Conservation (phyloP, 2,888 invertebrate species). For the Amiota mariae region DNA sequence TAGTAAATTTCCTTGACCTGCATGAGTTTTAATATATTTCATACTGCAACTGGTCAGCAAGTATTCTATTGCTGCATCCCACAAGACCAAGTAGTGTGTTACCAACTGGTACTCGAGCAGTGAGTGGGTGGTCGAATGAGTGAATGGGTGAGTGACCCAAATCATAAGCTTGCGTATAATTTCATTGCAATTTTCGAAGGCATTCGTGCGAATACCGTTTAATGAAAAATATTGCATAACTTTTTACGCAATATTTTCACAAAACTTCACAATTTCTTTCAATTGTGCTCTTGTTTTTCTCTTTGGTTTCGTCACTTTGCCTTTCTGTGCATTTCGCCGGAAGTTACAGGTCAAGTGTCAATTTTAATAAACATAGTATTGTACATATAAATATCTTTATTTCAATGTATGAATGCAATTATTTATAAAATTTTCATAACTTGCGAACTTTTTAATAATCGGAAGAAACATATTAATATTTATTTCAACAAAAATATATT, state of each 20-base stretch:
- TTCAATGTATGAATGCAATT: too few species aligned
- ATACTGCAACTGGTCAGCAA: too few species aligned
- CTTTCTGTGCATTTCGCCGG: constrained; percentile 32
- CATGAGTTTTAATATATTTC: too few species aligned
- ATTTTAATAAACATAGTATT: constrained; percentile 40
- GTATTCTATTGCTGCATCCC: too few species aligned
- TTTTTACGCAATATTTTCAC: constrained; percentile 19
- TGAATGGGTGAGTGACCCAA: constrained; percentile 43
- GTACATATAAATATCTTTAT: not conserved
- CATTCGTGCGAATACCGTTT: constrained; percentile 31
- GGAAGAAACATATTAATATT: too few species aligned
- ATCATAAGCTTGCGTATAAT: constrained; percentile 37
- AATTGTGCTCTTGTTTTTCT: not conserved
- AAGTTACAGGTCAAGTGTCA: constrained; percentile 58
- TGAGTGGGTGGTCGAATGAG: not conserved
- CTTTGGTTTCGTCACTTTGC: not conserved
- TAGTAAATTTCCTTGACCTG: not conserved
- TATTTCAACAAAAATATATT: too few species aligned
- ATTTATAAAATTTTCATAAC: too few species aligned
- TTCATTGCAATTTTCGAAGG: constrained; percentile 33
- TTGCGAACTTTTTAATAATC: too few species aligned
- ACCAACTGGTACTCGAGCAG: constrained; percentile 36
- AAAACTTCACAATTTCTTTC: not conserved
- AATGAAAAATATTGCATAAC: constrained; percentile 47
- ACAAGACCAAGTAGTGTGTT: too few species aligned